Evolutionary conservation across 2,113 vertebrate species (phyloP), one percentile per base, ranked within the genome.

Genomic region (Lipotes vexillifer): DNA sequence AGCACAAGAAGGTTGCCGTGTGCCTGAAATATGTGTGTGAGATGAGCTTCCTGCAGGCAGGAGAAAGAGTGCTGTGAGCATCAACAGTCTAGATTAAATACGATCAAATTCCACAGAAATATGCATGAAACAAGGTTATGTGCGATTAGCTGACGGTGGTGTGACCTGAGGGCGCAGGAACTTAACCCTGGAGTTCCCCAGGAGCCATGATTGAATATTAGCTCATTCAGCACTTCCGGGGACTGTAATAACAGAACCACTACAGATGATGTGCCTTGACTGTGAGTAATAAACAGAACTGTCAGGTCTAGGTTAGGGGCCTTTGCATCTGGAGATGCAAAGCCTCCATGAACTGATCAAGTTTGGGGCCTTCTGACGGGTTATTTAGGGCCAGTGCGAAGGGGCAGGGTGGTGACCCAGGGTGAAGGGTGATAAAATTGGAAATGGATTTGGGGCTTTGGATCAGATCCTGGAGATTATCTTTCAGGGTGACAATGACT

Each of bases 241-340:
- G 4, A 36, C 14, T 33, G 17, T 36, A 13, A 20, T 4, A 36
- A 36, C 17, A 1, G 20, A 8, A 68, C 66, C 3, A 1, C 18
- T n/a, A 20, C 17, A 8, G 8, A 10, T 21, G 13, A 21, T 2
- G 9, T 10, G n/a, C 9, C n/a, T 69, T 2, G 8, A 5, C n/a
- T 21, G 18, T 69, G 66, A 36, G 36, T 69, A 2, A 69, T 69
- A 69, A 69, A 2, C 8, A 21, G 17, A 68, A 10, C 18, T 21
- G n/a, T 36, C n/a, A 21, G 13, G 18, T 69, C 66, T 36, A 36
- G n/a, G 21, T 8, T n/a, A 2, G 65, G 65, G 65, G 65, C 31
- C 15, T 20, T 5, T n/a, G 33, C 2, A 21, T 10, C 66, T 36
- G 18, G 66, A 69, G 66, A 36, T 36, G n/a, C 18, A 21, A 36